phyloP scores from a whole-genome alignment of 2,888 invertebrate species.

The Harpalus rubripes region DNA sequence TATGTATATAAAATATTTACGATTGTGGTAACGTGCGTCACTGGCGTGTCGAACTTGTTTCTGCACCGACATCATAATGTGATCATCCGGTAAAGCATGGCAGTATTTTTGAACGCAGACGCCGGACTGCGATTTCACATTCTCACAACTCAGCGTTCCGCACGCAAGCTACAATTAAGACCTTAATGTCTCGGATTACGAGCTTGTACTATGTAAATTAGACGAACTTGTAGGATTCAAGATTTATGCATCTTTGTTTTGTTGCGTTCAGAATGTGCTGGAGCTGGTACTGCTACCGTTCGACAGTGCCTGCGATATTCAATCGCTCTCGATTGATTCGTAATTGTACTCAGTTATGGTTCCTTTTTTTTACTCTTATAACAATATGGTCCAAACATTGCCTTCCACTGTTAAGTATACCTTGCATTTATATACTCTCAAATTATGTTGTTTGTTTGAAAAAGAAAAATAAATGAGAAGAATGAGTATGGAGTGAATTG shows the following conservation, averaged over 20 bases:
- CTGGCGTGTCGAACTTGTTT: constrained; percentile 4
- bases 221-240: constrained; percentile 71
- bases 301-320: constrained; percentile 67
- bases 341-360: constrained; percentile 54
- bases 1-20: constrained; percentile 22
- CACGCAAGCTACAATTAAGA: constrained; percentile 74
- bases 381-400: no score
- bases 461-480: no score
- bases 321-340: constrained; percentile 69
- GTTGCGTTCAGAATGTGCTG: constrained; percentile 67
- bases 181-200: constrained; percentile 73
- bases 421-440: no score
- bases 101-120: constrained; percentile 29
- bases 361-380: not conserved
- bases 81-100: constrained; percentile 51
- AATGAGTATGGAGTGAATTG: no score
- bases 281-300: constrained; percentile 30
- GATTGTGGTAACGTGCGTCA: constrained; percentile 42
- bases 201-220: constrained; percentile 73
- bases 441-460: no score
- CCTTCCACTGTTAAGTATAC: no score
- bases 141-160: constrained; percentile 67
- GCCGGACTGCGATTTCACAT: constrained; percentile 50
- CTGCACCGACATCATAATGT: constrained; percentile 55
- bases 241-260: constrained; percentile 71